Evolutionary conservation across 2,888 invertebrate genomes (phyloP).

Genomic region (Tachina fera): DNA sequence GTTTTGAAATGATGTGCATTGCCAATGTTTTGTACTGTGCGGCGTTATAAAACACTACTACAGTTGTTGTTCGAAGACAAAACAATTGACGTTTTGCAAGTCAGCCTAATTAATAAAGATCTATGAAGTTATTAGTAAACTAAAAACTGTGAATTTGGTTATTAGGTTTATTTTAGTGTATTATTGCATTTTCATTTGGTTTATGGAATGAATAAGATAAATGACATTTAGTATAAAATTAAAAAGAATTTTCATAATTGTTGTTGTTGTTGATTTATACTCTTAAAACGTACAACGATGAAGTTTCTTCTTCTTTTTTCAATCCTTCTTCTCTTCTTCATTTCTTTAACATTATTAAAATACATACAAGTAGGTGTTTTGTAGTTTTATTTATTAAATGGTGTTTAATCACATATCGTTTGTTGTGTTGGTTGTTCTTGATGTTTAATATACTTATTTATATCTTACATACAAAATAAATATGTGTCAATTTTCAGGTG

Average conservation of each 20-base stretch:
- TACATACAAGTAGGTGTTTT: constrained; percentile 61
- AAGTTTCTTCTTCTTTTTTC: constrained; percentile 12
- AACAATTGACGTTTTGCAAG: no score
- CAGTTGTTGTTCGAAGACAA: no score
- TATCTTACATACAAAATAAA: constrained; percentile 42
- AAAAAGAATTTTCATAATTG: constrained; percentile 44
- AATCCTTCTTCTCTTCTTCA: constrained; percentile 4
- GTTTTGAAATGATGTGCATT: no score
- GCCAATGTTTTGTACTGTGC: no score
- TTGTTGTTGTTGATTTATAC: constrained; percentile 30
- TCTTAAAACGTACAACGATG: constrained; percentile 52
- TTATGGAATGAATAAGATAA: constrained; percentile 75
- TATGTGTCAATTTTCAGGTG: constrained; percentile 52
- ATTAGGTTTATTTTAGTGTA: constrained; percentile 55
- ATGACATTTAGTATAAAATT: constrained; percentile 71
- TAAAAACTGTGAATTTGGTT: no score
- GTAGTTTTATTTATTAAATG: constrained; percentile 42
- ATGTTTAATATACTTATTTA: constrained; percentile 40
- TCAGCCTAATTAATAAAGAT: no score
- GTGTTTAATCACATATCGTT: constrained; percentile 70
- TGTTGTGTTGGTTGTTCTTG: constrained; percentile 58
- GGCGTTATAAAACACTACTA: no score
- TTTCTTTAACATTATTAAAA: constrained; percentile 35
- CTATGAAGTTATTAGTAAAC: no score
- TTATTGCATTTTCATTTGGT: constrained; percentile 58